Base-by-base conservation (phyloP, 2,113 vertebrate genomes). In the Synchiropus splendidus region DNA sequence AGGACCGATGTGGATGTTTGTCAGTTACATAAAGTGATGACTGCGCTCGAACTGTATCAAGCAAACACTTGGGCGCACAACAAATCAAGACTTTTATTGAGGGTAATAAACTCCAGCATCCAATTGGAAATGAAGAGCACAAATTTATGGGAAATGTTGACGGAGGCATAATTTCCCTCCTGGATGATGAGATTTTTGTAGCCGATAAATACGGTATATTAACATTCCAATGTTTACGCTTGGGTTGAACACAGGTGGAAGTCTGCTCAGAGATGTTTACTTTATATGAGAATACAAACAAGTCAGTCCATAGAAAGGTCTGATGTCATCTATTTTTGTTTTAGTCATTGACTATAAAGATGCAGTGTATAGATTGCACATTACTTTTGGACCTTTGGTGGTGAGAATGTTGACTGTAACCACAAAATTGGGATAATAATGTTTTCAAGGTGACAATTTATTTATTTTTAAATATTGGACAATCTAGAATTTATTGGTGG, bases 11-110 rank as follows among this genome's bases (percentile, higher is more conserved):
- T 21, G 51, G 18, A 35, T 60, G 47, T 54, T 58, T 74, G 70
- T 74, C 61, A 59, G 32, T 43, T 48, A 39, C 41, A 45, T 59
- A 67, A 67, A 68, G 52, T 65, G 66, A 74, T 77, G 72, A 74
- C 75, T 74, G 58, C 59, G 64, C 75, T 74, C 62, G 67, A 74
- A 61, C 61, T 72, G 77, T 80, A 85, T 85, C 80, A 83, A 74
- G 67, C 54, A 66, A 70, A 66, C 68, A 72, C 75, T 80, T 75
- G 69, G 80, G 75, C 74, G 73, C 63, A 59, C 81, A 75, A 84
- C 82, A 85, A 87, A 86, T 86, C 84, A 87, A 54, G 55, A 45
- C 80, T 86, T 77, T 87, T 85, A 85, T 81, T 79, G 56, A 51
- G 37, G 64, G 81, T 75, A 77, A 83, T 87, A 85, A 86, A 86